Conservation (phyloP, 2,888 invertebrate species). For the Scaptomyza flava region DNA sequence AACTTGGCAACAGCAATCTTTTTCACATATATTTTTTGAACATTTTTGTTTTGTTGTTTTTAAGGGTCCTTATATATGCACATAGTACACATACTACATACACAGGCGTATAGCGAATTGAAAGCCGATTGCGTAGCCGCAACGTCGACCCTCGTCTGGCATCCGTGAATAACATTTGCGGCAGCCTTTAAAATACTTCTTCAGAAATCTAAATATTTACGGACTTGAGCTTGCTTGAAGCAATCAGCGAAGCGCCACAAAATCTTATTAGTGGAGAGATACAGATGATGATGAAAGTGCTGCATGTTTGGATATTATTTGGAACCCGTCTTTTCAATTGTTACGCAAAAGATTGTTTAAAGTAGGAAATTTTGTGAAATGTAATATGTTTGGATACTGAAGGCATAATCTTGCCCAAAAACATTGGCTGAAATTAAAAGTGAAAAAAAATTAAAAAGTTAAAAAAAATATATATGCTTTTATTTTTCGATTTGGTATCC, state of each 20-base stretch:
- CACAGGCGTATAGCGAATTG: constrained; percentile 24
- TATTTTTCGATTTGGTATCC: not conserved
- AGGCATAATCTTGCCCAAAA: too few species aligned
- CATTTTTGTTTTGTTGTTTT: constrained; percentile 15
- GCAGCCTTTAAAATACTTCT: constrained; percentile 53
- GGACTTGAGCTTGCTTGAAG: constrained; percentile 35
- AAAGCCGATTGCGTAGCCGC: constrained; percentile 51
- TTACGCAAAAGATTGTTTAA: not conserved
- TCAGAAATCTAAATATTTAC: constrained; percentile 57
- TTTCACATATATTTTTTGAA: not conserved
- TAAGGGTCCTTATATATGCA: constrained; percentile 10
- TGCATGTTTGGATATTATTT: not conserved
- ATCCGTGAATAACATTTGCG: constrained; percentile 60
- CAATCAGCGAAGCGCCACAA: constrained; percentile 25
- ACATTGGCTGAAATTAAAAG: too few species aligned
- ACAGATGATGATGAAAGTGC: constrained; percentile 3
- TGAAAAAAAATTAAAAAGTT: not conserved
- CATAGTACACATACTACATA: not conserved
- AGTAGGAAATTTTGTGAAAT: not conserved
- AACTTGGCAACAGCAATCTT: not conserved
- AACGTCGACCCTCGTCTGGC: constrained; percentile 68
- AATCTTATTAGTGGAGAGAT: constrained; percentile 41
- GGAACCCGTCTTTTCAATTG: not conserved
- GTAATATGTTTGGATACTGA: not conserved
- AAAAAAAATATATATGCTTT: not conserved